These are phyloP conservation scores for Dendronephthya gigantea DNA, from an alignment of 64 coral and sea anemone species.

Conservation along the genomic window DNA sequence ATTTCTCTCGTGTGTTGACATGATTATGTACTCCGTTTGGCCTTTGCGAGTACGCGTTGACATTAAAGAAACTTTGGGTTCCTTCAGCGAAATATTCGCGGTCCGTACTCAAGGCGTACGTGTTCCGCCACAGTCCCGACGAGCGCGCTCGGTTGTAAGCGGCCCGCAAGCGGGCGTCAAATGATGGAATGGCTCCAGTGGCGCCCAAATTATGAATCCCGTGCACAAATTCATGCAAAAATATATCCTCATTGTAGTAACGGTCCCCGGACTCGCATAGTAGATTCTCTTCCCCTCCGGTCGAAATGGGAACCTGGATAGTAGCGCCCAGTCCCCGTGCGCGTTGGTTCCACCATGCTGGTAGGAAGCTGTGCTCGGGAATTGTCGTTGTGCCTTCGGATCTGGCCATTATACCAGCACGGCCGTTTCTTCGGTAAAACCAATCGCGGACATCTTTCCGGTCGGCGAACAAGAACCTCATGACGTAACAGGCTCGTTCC, in stretches of 20 bases:
- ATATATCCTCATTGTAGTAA: conserved; percentile 38
- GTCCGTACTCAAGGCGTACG: conserved; percentile 46
- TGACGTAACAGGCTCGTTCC: conserved; percentile 46
- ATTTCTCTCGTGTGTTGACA: conserved; percentile 39
- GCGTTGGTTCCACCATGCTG: conserved; percentile 59
- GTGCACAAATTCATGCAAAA: conserved; percentile 51
- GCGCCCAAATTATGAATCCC: conserved; percentile 37
- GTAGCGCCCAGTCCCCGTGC: conserved; percentile 82
- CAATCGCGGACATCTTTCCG: conserved; percentile 36
- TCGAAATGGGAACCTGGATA: conserved; percentile 65
- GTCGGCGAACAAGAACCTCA: conserved; percentile 44
- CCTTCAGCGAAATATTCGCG: conserved; percentile 45
- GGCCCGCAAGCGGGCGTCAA: conserved; percentile 22
- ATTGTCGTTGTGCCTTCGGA: conserved; percentile 78
- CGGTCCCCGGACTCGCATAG: conserved; percentile 32
- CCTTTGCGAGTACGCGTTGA: conserved; percentile 10
- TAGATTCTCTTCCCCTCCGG: conserved; percentile 53
- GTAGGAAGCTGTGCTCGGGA: conserved; percentile 67
- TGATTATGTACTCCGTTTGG: conserved; percentile 42
- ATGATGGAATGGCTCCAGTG: conserved; percentile 42
- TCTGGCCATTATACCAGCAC: conserved; percentile 42
- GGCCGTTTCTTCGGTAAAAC: conserved; percentile 42
- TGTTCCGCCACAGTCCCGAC: conserved; percentile 21
- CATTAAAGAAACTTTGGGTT: conserved; percentile 43
- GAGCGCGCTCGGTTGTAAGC: neutral